phyloP scores from a whole-genome alignment of 2,888 invertebrate species.

The Abrostola tripartita region DNA sequence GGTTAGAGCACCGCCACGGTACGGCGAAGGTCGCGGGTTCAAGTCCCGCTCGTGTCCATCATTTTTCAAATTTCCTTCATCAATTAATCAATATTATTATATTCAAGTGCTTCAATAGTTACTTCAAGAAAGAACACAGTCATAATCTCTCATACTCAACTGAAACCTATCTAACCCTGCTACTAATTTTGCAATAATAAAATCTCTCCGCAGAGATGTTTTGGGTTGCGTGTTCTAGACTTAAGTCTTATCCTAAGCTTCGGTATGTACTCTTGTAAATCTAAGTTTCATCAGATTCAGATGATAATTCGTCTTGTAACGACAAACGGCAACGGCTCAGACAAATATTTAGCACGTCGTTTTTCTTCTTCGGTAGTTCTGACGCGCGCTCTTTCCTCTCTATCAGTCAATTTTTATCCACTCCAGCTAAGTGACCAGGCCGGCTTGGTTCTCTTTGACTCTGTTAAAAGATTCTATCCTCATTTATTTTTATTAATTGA shows the following conservation, averaged over 20 bases:
- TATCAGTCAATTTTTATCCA: constrained; percentile 49
- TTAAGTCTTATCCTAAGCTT: too few relatives aligned
- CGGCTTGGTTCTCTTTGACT: constrained; percentile 3
- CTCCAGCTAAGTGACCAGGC: constrained; percentile 32
- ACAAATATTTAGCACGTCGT: too few relatives aligned
- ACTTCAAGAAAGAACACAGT: constrained; percentile 36
- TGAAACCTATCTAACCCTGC: constrained; percentile 37
- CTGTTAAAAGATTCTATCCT: constrained; percentile 6
- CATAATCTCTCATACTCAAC: constrained; percentile 38
- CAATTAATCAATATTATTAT: constrained; percentile 52
- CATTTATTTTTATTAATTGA: constrained; percentile 19
- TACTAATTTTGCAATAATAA: constrained; percentile 21
- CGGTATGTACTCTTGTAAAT: too few relatives aligned
- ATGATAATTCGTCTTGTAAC: too few relatives aligned
- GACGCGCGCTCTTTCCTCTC: neutral
- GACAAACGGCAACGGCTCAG: too few relatives aligned
- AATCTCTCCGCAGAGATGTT: neutral
- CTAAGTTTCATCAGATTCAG: too few relatives aligned
- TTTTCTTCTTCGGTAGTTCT: neutral
- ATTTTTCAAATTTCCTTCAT: too few relatives aligned
- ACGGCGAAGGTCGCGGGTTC: too few relatives aligned
- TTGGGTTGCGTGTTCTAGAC: constrained; percentile 13
- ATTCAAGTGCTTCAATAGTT: constrained; percentile 22
- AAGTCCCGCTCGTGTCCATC: too few relatives aligned
- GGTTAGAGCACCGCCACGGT: too few relatives aligned